Evolutionary conservation across 2,797 vertebrate species (phyloP).

Genomic region (Perodicticus potto): DNA sequence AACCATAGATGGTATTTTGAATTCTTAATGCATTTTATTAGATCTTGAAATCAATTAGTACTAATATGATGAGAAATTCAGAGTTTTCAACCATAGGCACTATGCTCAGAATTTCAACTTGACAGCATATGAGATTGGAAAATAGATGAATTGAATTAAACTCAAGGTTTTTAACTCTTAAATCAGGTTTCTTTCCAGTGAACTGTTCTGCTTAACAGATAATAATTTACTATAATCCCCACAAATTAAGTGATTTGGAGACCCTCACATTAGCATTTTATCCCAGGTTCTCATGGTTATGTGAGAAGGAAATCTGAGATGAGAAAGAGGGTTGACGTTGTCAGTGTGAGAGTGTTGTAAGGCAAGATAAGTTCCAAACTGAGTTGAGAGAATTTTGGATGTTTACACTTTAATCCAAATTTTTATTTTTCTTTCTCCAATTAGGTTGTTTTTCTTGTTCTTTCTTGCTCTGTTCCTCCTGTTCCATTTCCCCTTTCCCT

Average conservation of each 20-base stretch:
- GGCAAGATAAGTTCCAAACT: neutral
- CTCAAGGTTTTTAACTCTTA: slow-evolving; percentile 67
- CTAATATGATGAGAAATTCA: slow-evolving; percentile 77
- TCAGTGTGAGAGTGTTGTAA: neutral
- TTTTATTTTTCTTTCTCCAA: slow-evolving; percentile 26
- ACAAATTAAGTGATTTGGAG: slow-evolving; percentile 64
- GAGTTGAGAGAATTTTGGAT: neutral
- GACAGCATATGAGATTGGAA: slow-evolving; percentile 69
- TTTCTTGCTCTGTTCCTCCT: neutral
- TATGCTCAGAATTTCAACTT: slow-evolving; percentile 65
- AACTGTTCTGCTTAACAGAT: slow-evolving; percentile 69
- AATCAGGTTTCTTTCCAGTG: slow-evolving; percentile 69
- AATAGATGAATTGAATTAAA: slow-evolving; percentile 74
- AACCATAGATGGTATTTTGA: slow-evolving; percentile 62
- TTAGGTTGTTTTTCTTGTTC: neutral
- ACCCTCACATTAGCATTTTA: slow-evolving; percentile 32
- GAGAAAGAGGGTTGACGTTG: neutral
- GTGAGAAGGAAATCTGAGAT: neutral
- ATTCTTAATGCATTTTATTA: slow-evolving; percentile 74
- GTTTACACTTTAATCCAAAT: slow-evolving; percentile 24
- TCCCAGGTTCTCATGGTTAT: slow-evolving; percentile 24
- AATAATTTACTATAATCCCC: slow-evolving; percentile 71
- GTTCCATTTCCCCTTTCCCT: neutral
- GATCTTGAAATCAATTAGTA: slow-evolving; percentile 78
- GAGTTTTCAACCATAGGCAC: slow-evolving; percentile 58